phyloP scores from a whole-genome alignment of 2,888 invertebrate species.

The Synergus umbraculus region DNA sequence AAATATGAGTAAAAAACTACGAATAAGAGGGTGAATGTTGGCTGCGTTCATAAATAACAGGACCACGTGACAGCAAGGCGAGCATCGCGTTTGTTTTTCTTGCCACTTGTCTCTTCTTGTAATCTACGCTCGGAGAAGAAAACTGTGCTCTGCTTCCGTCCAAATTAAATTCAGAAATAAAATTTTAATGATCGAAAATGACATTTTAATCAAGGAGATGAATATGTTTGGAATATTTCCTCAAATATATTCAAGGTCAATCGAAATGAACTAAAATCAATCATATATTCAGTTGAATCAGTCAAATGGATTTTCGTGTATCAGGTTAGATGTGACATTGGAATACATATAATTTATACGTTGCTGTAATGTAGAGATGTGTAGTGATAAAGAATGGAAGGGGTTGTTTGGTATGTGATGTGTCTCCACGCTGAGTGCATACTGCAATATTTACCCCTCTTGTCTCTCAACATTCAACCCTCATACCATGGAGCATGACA shows the following conservation, averaged over 20 bases:
- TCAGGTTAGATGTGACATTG: conserved; percentile 45
- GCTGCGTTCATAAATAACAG: conserved; percentile 70
- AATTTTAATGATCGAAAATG: background rate
- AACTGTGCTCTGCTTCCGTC: background rate
- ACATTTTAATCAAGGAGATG: background rate
- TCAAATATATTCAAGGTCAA: too few relatives aligned
- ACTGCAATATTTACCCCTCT: conserved; percentile 73
- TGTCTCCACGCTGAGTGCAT: conserved; percentile 72
- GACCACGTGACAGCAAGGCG: conserved; percentile 65
- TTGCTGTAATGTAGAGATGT: conserved; percentile 69
- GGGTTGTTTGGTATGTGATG: conserved; percentile 60
- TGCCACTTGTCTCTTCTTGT: background rate
- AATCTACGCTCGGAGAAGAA: background rate
- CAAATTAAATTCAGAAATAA: background rate
- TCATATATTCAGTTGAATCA: background rate
- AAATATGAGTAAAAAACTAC: conserved; percentile 70
- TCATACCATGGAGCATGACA: conserved; percentile 23
- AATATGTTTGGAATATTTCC: too few relatives aligned
- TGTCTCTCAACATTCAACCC: conserved; percentile 55
- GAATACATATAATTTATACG: conserved; percentile 71
- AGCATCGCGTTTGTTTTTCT: conserved; percentile 4
- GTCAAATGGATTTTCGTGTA: too few relatives aligned
- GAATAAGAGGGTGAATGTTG: conserved; percentile 72
- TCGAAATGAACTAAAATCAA: too few relatives aligned
- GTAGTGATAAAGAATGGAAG: conserved; percentile 54